Percentiles rank a stretch among this genome's conserved stretches.
phyloP scores from a whole-genome alignment of 92 coral and sea anemone species.

The Palythoa caribaeorum region DNA sequence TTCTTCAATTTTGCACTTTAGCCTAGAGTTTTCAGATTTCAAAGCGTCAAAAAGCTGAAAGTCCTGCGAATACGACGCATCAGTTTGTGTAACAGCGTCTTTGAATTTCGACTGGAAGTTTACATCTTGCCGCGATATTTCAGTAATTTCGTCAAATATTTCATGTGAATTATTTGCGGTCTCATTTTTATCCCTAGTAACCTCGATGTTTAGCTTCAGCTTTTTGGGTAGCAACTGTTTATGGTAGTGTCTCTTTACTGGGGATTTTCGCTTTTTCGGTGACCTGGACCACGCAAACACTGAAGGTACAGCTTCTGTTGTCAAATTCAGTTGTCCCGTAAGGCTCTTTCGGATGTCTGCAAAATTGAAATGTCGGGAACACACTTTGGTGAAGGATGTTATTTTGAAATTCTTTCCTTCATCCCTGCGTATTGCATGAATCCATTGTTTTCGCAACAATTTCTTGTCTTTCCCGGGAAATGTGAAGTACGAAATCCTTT shows the following conservation, averaged over 20 bases:
- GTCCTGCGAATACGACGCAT: not conserved
- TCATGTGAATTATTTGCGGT: conserved; percentile 7
- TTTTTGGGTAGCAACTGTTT: conserved; percentile 4
- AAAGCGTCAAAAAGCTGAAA: not conserved
- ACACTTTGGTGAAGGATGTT: conserved; percentile 1
- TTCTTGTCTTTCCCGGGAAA: not conserved
- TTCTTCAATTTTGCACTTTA: conserved; percentile 2
- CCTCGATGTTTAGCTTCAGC: conserved; percentile 17
- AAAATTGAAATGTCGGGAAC: not conserved
- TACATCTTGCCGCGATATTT: conserved; percentile 1
- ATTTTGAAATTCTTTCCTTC: not conserved
- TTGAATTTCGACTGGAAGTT: conserved; percentile 1
- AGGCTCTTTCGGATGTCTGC: conserved; percentile 6
- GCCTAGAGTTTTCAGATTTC: not conserved
- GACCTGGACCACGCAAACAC: conserved; percentile 15
- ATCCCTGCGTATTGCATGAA: not conserved
- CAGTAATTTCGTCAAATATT: not conserved
- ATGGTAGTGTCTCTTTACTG: not conserved
- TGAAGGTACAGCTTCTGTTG: not conserved
- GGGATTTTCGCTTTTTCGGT: conserved; percentile 20
- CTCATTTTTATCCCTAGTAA: conserved; percentile 2
- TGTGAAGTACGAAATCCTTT: conserved; percentile 1
- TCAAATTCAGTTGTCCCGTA: not conserved
- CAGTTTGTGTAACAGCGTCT: conserved; percentile 14
- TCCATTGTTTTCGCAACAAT: conserved; percentile 1